Percentiles rank a stretch among this genome's conserved stretches.
phyloP scores from a whole-genome alignment of 1,140 invertebrate genomes.

The Ceratosolen fusciceps region DNA sequence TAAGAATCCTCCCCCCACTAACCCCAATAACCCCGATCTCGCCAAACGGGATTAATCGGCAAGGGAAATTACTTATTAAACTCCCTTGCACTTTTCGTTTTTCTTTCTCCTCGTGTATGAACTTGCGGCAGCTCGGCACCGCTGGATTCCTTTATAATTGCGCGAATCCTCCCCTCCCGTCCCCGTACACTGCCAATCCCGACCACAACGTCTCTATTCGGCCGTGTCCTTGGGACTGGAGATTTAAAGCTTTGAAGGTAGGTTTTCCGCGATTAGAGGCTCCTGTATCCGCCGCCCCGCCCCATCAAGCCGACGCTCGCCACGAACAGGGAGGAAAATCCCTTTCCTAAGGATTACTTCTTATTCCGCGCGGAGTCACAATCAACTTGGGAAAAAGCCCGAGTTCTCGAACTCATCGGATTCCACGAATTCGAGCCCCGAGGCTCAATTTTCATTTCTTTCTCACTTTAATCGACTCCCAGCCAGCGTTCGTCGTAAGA shows the following conservation, averaged over 20 bases:
- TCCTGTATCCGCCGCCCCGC: too few relatives aligned
- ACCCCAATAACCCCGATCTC: too few relatives aligned
- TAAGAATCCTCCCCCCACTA: too few relatives aligned
- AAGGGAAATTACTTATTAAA: not conserved
- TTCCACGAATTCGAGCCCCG: too few relatives aligned
- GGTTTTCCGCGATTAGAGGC: conserved; percentile 32
- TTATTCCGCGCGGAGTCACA: not conserved
- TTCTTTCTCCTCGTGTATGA: not conserved
- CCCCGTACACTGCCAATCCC: too few relatives aligned
- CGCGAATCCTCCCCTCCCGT: too few relatives aligned
- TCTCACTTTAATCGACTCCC: too few relatives aligned
- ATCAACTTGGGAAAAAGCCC: not conserved
- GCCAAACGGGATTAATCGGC: not conserved
- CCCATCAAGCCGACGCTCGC: not conserved
- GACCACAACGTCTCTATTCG: too few relatives aligned
- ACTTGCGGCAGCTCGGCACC: too few relatives aligned
- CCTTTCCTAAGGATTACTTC: conserved; percentile 17
- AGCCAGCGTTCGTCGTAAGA: too few relatives aligned
- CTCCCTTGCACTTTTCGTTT: not conserved
- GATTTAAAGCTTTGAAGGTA: conserved; percentile 34
- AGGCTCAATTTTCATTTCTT: not conserved
- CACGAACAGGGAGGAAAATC: not conserved
- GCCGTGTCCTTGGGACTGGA: too few relatives aligned
- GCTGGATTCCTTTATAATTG: too few relatives aligned
- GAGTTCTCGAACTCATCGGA: not conserved